A percentile compares a stretch with the other conserved stretches of the same genome.
Evolutionary conservation across 2,888 invertebrate species (phyloP).

Genomic region (Noctuana brunneofusca): DNA sequence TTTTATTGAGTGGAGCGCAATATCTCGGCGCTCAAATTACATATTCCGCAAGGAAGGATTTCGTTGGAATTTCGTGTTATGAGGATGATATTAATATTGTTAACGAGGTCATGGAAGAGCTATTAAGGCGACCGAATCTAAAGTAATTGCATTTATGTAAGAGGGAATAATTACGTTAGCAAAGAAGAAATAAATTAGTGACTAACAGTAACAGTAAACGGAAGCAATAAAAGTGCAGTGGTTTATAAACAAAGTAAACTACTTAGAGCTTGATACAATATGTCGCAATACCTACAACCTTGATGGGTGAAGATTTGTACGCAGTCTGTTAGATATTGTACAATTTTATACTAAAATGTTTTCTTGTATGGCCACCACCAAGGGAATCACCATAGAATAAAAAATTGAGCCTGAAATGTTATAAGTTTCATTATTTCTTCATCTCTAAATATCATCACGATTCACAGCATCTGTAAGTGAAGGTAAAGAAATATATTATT

Average conservation of each 20-base stretch:
- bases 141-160: conserved; percentile 5
- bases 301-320: no score
- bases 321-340: no score
- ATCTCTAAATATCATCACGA: no score
- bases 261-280: no score
- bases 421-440: no score
- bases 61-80: conserved; percentile 24
- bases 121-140: background rate
- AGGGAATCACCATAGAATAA: no score
- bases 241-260: background rate
- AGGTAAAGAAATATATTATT: no score
- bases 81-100: conserved; percentile 6
- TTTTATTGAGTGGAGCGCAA: conserved; percentile 32
- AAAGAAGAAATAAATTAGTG: conserved; percentile 2
- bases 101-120: background rate
- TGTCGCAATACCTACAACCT: no score
- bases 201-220: background rate
- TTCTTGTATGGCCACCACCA: no score
- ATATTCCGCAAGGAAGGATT: conserved; percentile 31
- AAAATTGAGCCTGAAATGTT: no score
- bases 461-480: no score
- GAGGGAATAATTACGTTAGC: background rate
- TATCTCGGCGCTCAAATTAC: conserved; percentile 29
- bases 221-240: background rate
- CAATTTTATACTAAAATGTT: no score